Evolutionary conservation across 2,797 vertebrate species (phyloP), one percentile per base, ranked within the genome.

Genomic region (Gobionotothen gibberifrons): DNA sequence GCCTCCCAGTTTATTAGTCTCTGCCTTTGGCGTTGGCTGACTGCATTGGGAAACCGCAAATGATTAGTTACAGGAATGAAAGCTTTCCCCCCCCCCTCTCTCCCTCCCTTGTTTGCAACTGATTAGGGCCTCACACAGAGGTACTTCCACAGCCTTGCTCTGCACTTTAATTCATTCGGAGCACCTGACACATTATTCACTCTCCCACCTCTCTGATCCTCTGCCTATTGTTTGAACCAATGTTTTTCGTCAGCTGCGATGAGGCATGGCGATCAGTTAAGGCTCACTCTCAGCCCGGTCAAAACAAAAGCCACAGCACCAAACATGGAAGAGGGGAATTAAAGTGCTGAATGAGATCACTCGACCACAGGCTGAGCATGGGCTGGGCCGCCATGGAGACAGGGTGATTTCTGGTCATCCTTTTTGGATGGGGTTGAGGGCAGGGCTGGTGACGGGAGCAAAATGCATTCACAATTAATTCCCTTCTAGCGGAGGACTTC

Each of bases 21-120:
- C 94, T 93, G 94, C 94, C 93, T 93, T 94, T 92, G 94, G 94
- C 94, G 87, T 90, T 92, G 91, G 93, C 91, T 91, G 92, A 91
- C 94, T 95, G 93, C 94, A 93, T 92, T 93, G 93, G 94, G 94
- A 94, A 95, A 95, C 94, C 92, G 83, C 92, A 93, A 95, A 95
- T 95, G 92, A 96, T 95, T 95, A 95, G 92, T 95, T 95, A 95
- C 94, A 95, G 93, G 93, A 95, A 94, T 93, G 87, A 93, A 93
- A 90, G 92, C 85, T 88, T 87, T 83, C 70, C 57, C 51, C 0
- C 55, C 77, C 68, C 79, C 71, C 32, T 36, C 32, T 71, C 82
- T 87, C 83, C 86, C 90, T 82, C 88, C 89, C 90, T 84, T 92
- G 92, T 93, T 93, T 93, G 90, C 87, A 91, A 83, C 92, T 94